Evolutionary conservation across 2,888 invertebrate species (phyloP).

Genomic region (Latrodectus hesperus): DNA sequence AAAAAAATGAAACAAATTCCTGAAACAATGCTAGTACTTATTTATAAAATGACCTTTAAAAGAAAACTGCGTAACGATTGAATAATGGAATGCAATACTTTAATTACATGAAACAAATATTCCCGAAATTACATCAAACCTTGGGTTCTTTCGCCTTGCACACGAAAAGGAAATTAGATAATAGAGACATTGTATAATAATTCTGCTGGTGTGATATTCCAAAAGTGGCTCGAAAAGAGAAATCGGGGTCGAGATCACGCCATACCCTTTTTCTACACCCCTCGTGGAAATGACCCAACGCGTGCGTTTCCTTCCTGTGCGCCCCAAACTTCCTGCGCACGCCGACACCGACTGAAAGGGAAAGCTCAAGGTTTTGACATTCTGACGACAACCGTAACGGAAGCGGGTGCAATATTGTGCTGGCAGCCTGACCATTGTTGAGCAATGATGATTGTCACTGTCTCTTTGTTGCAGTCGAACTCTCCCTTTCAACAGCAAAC

Average conservation of each 20-base stretch:
- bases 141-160: too few species aligned
- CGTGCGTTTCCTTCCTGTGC: conserved; percentile 35
- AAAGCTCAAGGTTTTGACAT: conserved; percentile 67
- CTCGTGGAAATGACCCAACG: conserved; percentile 45
- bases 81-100: too few species aligned
- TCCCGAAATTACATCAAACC: too few species aligned
- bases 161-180: too few species aligned
- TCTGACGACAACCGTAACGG: conserved; percentile 47
- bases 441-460: conserved; percentile 45
- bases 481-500: background rate
- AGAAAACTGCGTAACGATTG: too few species aligned
- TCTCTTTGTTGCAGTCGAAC: conserved; percentile 16
- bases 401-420: conserved; percentile 47
- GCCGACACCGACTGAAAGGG: conserved; percentile 17
- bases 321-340: conserved; percentile 32
- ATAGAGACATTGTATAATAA: too few species aligned
- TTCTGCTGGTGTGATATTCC: too few species aligned
- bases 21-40: too few species aligned
- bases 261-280: conserved; percentile 21
- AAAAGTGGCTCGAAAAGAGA: background rate
- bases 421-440: conserved; percentile 56
- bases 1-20: too few species aligned
- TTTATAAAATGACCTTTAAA: too few species aligned
- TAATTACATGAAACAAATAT: too few species aligned
- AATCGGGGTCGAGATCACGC: conserved; percentile 36